Evolutionary conservation across 2,888 invertebrate species (phyloP).

Genomic region (Xestia c-nigrum): DNA sequence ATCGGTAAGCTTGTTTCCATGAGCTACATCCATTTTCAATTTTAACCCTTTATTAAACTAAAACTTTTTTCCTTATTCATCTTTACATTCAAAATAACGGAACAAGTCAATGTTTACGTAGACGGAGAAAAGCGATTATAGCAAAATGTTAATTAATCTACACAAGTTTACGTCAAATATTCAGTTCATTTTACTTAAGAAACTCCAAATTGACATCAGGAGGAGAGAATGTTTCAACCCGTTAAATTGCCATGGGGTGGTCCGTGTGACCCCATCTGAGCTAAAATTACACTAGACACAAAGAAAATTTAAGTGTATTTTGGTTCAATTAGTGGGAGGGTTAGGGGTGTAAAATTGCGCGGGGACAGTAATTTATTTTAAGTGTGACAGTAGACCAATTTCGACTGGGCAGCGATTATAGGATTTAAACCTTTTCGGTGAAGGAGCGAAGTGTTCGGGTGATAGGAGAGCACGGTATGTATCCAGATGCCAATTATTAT

Average conservation of each 20-base stretch:
- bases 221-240: slow-evolving; percentile 76
- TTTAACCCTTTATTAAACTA: not conserved
- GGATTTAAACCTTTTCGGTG: slow-evolving; percentile 56
- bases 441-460: slow-evolving; percentile 22
- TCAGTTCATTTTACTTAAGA: slow-evolving; percentile 76
- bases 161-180: slow-evolving; percentile 73
- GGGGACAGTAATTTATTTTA: slow-evolving; percentile 85
- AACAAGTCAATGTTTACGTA: slow-evolving; percentile 58
- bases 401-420: slow-evolving; percentile 72
- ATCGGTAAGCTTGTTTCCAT: not conserved
- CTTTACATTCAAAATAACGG: slow-evolving; percentile 39
- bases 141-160: slow-evolving; percentile 62
- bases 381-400: slow-evolving; percentile 81
- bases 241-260: slow-evolving; percentile 84
- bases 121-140: slow-evolving; percentile 58
- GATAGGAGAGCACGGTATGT: not conserved
- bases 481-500: slow-evolving; percentile 1
- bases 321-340: slow-evolving; percentile 86
- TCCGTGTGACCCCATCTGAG: slow-evolving; percentile 82
- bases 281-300: slow-evolving; percentile 87
- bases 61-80: slow-evolving; percentile 9
- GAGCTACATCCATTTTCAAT: not conserved
- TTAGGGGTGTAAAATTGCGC: slow-evolving; percentile 86
- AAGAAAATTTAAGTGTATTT: slow-evolving; percentile 89
- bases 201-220: slow-evolving; percentile 75